A percentile compares a stretch with the other conserved stretches of the same genome.
These are phyloP conservation scores for Panzeria rudis DNA, from an alignment of 2,888 invertebrate genomes.

Conservation along the genomic window DNA sequence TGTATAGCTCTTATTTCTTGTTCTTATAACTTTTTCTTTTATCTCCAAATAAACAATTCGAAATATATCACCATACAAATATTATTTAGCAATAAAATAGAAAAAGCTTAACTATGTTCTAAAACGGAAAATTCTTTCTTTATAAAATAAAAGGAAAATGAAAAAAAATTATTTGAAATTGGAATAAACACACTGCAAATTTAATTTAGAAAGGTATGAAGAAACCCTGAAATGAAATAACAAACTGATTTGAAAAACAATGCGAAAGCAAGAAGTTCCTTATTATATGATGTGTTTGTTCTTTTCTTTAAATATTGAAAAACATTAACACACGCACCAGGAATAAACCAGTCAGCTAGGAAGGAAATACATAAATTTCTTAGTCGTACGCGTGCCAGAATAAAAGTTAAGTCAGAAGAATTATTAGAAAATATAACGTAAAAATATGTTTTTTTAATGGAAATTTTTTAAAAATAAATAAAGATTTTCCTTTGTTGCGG, in stretches of 20 bases:
- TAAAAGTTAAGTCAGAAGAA: background rate
- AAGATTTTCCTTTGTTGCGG: background rate
- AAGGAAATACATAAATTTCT: conserved; percentile 1
- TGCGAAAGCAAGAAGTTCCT: background rate
- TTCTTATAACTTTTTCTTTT: background rate
- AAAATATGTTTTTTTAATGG: too few species aligned
- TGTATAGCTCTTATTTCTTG: too few species aligned
- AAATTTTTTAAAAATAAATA: background rate
- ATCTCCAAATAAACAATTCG: background rate
- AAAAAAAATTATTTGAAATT: background rate
- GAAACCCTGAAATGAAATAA: background rate
- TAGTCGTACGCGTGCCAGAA: background rate
- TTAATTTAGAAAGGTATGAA: background rate
- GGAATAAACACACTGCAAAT: background rate
- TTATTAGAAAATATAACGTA: background rate
- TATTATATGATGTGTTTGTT: background rate
- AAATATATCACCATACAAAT: background rate
- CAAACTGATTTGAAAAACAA: conserved; percentile 9
- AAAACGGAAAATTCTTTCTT: background rate
- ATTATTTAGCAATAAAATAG: background rate
- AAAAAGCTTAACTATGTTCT: background rate
- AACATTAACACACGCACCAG: conserved; percentile 20
- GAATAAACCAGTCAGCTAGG: background rate
- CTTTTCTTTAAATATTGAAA: background rate
- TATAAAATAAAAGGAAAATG: background rate